Evolutionary conservation across 2,888 invertebrate genomes (phyloP).

Genomic region (Eupithecia tripunctaria): DNA sequence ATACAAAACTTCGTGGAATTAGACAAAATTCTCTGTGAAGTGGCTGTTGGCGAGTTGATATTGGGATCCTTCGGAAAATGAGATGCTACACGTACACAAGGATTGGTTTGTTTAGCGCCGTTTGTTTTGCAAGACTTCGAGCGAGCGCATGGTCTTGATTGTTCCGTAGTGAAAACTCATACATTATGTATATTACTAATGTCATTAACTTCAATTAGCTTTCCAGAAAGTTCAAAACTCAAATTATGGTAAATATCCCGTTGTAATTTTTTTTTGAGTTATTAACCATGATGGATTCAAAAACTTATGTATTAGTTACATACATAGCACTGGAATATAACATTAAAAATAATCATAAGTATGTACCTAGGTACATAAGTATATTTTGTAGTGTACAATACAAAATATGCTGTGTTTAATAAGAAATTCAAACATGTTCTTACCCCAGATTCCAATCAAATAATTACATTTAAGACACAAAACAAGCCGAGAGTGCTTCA

Average conservation of each 20-base stretch:
- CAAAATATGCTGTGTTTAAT: too few relatives aligned
- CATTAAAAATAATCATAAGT: too few relatives aligned
- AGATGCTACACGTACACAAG: conserved; percentile 20
- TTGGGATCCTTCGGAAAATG: conserved; percentile 36
- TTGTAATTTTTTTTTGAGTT: too few relatives aligned
- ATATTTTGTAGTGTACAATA: not conserved
- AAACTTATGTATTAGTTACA: too few relatives aligned
- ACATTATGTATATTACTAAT: too few relatives aligned
- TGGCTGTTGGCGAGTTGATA: conserved; percentile 44
- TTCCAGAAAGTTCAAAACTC: too few relatives aligned
- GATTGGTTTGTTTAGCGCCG: conserved; percentile 7
- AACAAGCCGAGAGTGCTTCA: conserved; percentile 34
- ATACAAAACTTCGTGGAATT: conserved; percentile 66
- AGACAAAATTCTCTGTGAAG: conserved; percentile 56
- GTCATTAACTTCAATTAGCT: too few relatives aligned
- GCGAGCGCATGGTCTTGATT: not conserved
- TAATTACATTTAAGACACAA: not conserved
- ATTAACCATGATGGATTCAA: too few relatives aligned
- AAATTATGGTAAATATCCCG: too few relatives aligned
- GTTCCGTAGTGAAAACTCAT: not conserved
- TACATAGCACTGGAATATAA: too few relatives aligned
- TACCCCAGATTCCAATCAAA: not conserved
- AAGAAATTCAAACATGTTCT: not conserved
- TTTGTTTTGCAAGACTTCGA: conserved; percentile 16
- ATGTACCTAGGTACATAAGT: not conserved